Percentiles rank a stretch among this genome's conserved stretches.
phyloP scores from a whole-genome alignment of 1,140 invertebrate genomes.

The Zaprionus camerounensis region DNA sequence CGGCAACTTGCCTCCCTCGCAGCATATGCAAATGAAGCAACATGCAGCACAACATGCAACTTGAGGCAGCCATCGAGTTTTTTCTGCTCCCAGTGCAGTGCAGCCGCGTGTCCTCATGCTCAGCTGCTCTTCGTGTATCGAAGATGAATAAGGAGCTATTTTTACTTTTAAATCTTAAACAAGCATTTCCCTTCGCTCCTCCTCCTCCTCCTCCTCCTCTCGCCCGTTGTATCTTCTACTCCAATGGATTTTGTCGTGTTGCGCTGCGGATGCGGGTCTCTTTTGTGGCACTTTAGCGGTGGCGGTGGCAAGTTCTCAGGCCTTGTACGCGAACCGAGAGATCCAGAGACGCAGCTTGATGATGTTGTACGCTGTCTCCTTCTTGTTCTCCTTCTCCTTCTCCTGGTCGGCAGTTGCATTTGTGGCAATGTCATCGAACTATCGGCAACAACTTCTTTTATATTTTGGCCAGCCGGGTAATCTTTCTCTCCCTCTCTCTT shows the following conservation, averaged over 20 bases:
- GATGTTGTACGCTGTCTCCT: constrained; percentile 41
- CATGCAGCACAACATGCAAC: constrained; percentile 75
- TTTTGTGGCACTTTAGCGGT: constrained; percentile 52
- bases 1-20: constrained; percentile 24
- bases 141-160: constrained; percentile 83
- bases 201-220: neutral
- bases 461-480: constrained; percentile 45
- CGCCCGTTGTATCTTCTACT: neutral
- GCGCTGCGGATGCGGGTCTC: constrained; percentile 48
- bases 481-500: constrained; percentile 30
- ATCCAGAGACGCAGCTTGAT: constrained; percentile 49
- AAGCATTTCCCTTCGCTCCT: constrained; percentile 37
- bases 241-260: constrained; percentile 31
- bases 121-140: constrained; percentile 47
- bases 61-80: constrained; percentile 34
- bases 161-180: constrained; percentile 81
- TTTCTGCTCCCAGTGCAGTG: too few relatives aligned
- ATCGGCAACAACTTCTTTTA: constrained; percentile 55
- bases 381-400: constrained; percentile 11
- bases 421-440: constrained; percentile 77
- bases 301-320: constrained; percentile 50
- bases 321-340: constrained; percentile 15
- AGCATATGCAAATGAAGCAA: constrained; percentile 74
- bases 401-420: constrained; percentile 40
- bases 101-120: neutral